Evolutionary conservation across 2,113 vertebrate species (phyloP), one percentile per base, ranked within the genome.

Genomic region (Paralichthys olivaceus): DNA sequence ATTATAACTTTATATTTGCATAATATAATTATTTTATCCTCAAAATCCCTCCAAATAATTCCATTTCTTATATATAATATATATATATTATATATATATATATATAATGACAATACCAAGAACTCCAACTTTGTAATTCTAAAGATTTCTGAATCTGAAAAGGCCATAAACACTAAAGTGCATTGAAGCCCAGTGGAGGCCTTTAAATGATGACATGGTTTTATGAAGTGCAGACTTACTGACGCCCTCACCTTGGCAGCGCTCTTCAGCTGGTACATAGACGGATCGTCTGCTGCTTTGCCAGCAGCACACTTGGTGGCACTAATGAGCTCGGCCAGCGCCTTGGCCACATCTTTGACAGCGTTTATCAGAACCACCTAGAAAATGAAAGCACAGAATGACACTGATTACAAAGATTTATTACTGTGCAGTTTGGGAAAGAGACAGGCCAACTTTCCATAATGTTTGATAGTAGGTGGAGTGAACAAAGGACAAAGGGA

Each of bases 331-430:
- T 99, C 98, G 5, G 96, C 96, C 80, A 99, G 94, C 11, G 98
- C 98, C 87, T 99, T 99, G 49, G 98, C 97, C 70, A 99, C 98
- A 3, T 99, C 98, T 91, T 98, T 98, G 66, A 99, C 97, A 22
- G 98, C 98, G n/a, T 99, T 99, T 93, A 99, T 99, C 74, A 99
- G 90, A 64, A 99, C 98, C 84, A 99, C 98, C 98, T 99, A 57
- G 51, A 74, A 53, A 75, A 60, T 57, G 54, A 43, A 80, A 29
- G 59, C 20, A 23, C 29, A 81, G 43, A 77, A n/a, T n/a, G n/a
- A n/a, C n/a, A n/a, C n/a, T 0, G 53, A 14, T 13, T 7, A 54
- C 23, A 67, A 12, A 0, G 40, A 65, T 62, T 70, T 37, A 74
- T 75, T 17, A 64, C 32, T 2, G 14, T n/a, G 20, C 49, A 11